Evolutionary conservation across 2,888 invertebrate genomes (phyloP).

Genomic region (Lordiphosa fenestrarum): DNA sequence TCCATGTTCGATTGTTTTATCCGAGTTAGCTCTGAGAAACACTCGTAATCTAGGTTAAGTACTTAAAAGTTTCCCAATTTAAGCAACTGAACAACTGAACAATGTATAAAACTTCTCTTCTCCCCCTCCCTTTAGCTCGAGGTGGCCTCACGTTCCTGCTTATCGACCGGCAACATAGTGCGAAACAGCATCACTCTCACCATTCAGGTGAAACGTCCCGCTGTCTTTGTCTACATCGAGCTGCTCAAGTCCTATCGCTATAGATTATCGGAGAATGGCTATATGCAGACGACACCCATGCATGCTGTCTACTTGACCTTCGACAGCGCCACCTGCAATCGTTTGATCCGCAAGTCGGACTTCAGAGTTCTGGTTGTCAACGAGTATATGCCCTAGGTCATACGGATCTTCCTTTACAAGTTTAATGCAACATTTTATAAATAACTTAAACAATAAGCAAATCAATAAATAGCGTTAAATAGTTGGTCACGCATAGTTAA

Average conservation of each 20-base stretch:
- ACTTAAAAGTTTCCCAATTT: too few relatives aligned
- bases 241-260: conserved; percentile 59
- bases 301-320: conserved; percentile 75
- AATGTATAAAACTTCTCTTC: not conserved
- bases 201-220: conserved; percentile 70
- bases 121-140: conserved; percentile 56
- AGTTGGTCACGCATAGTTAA: conserved; percentile 10
- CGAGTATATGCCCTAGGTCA: conserved; percentile 64
- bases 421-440: conserved; percentile 59
- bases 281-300: conserved; percentile 75
- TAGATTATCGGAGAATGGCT: conserved; percentile 78
- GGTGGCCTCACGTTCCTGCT: conserved; percentile 63
- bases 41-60: too few relatives aligned
- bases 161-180: conserved; percentile 24
- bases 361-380: conserved; percentile 78
- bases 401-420: conserved; percentile 23
- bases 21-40: too few relatives aligned
- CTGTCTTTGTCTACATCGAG: conserved; percentile 78
- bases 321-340: conserved; percentile 50
- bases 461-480: conserved; percentile 56
- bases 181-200: conserved; percentile 72
- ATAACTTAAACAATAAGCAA: conserved; percentile 58
- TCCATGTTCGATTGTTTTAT: too few relatives aligned
- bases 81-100: too few relatives aligned
- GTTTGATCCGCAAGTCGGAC: conserved; percentile 54